Evolutionary conservation across 2,888 invertebrate genomes (phyloP), one percentile per base, ranked within the genome.

Genomic region (Exephanes ischioxanthus): DNA sequence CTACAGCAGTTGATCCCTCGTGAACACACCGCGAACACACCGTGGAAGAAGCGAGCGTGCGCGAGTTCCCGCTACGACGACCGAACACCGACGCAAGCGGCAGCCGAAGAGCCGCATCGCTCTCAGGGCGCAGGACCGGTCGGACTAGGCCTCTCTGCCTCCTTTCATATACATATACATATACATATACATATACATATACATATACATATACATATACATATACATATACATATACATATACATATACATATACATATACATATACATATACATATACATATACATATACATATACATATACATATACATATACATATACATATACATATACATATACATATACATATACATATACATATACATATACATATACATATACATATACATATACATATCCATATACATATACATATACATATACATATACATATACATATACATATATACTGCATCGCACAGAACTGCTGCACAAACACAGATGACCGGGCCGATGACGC

Each of bases 101-200:
- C 78, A 61, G 72, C 63, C 53, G 68, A 53, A 58, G 51, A 76
- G 78, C 61, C 81, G 78, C 77, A 75, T 82, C 81, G 81, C 70
- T 58, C 48, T 80, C 68, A 41, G 63, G 58, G 37, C 51, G 81
- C 84, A 84, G 87, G 88, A 89, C 85, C 89, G 89, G 83, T 88
- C 89, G 83, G 86, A 85, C 81, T 83, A 87, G 84, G 61, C 45
- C 45, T 80, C 66, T 77, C 72, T 79, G 37, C 73, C 75, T 75
- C 71, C 67, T 77, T 81, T n/a, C 75, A 61, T 55, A 73, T 45
- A 48, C 26, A 63, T 58, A 70, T 26, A 11, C 58, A 71, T 63
- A 2, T 67, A 70, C 61, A 51, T 55, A 37, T 58, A 78, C 55
- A 45, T 67, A 51, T 37, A 66, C 67, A 66, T 45, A 4, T 67